Conservation (phyloP, 2,888 invertebrate genomes). For the Harpagoxenus sublaevis region DNA sequence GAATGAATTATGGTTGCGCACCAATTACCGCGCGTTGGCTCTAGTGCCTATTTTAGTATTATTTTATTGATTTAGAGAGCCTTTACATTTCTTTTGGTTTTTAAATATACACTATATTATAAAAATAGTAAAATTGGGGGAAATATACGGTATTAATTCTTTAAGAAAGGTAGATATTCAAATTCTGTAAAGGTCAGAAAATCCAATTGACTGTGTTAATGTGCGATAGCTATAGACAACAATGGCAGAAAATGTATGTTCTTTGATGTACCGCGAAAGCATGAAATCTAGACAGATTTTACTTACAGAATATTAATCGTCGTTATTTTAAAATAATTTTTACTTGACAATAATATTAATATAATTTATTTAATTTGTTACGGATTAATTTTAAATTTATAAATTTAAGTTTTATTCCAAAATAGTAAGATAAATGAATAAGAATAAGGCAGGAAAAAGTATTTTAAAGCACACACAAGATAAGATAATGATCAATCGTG, state of each 20-base stretch:
- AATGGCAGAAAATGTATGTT: constrained; percentile 34
- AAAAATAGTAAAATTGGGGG: constrained; percentile 7
- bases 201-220: constrained; percentile 59
- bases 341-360: too few relatives aligned
- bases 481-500: background rate
- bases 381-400: background rate
- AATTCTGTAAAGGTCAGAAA: constrained; percentile 62
- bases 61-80: too few relatives aligned
- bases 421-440: background rate
- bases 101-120: constrained; percentile 14
- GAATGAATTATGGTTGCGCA: too few relatives aligned
- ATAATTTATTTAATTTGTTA: background rate
- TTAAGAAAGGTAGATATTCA: constrained; percentile 24
- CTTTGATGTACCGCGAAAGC: background rate
- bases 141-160: constrained; percentile 18
- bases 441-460: background rate
- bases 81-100: background rate
- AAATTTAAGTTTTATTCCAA: constrained; percentile 1
- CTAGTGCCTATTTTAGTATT: too few relatives aligned
- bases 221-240: constrained; percentile 48
- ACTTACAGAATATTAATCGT: background rate
- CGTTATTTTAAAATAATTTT: background rate
- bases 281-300: constrained; percentile 19
- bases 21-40: too few relatives aligned
- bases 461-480: background rate